Conservation (phyloP, 2,113 vertebrate species). For the Rhynchopsitta pachyrhyncha region DNA sequence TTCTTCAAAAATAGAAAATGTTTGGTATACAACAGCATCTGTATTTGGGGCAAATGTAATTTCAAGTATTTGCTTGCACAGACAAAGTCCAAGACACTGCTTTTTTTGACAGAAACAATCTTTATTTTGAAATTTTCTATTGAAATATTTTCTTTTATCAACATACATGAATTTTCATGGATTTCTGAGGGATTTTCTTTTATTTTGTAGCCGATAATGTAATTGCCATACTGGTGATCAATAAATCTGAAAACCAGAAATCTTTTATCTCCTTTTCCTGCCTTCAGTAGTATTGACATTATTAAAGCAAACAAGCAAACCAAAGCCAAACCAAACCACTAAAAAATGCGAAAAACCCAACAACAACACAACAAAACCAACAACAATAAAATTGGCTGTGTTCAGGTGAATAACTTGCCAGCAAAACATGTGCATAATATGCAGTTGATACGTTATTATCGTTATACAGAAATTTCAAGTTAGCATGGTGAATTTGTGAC, state of each 20-base stretch:
- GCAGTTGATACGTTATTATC: neutral
- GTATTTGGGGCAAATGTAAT: neutral
- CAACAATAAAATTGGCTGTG: neutral
- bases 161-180: neutral
- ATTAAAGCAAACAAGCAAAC: neutral
- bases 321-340: neutral
- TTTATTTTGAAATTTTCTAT: neutral
- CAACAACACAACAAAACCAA: neutral
- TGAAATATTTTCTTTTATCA: constrained; percentile 22
- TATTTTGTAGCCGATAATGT: constrained; percentile 18
- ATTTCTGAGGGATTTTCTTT: constrained; percentile 42
- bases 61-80: neutral
- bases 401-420: neutral
- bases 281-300: neutral
- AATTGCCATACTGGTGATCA: constrained; percentile 29
- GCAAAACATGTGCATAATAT: neutral
- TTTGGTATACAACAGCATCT: neutral
- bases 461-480: neutral
- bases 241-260: neutral
- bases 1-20: neutral
- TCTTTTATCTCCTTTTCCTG: neutral
- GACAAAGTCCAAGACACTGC: neutral
- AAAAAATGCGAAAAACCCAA: neutral
- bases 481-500: neutral
- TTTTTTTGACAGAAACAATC: constrained; percentile 6